Conservation (phyloP, 2,113 vertebrate species). For the Sarotherodon lohbergeri region DNA sequence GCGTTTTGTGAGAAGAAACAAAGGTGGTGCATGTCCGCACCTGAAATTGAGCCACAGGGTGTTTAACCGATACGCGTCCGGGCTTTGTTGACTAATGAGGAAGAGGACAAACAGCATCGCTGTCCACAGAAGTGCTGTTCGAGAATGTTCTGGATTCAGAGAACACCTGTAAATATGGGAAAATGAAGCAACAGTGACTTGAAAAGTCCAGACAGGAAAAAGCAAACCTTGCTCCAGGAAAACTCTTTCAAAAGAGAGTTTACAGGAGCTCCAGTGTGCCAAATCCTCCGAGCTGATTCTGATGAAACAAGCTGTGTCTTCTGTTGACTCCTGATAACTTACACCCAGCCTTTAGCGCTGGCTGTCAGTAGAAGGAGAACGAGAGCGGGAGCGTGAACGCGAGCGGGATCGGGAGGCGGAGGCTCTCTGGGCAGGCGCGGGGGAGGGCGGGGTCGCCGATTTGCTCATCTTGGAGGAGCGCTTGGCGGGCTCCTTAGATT, state of each 20-base stretch:
- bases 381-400: slow-evolving; percentile 69
- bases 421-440: slow-evolving; percentile 45
- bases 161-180: not conserved
- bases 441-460: slow-evolving; percentile 65
- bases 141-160: not conserved
- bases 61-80: not conserved
- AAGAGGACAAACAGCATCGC: not conserved
- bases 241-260: not conserved
- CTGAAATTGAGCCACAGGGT: not conserved
- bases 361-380: slow-evolving; percentile 83
- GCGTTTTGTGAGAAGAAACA: not conserved
- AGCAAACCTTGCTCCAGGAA: not conserved
- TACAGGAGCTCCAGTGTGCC: not conserved
- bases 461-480: slow-evolving; percentile 81
- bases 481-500: slow-evolving; percentile 82
- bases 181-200: not conserved
- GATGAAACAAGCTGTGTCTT: not conserved
- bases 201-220: not conserved
- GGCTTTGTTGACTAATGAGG: not conserved
- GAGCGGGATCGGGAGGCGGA: slow-evolving; percentile 77
- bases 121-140: not conserved
- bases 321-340: not conserved
- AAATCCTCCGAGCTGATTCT: not conserved
- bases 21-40: not conserved
- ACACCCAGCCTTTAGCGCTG: slow-evolving; percentile 74